Conservation (phyloP, 2,797 vertebrate species). For the Geotria australis region DNA sequence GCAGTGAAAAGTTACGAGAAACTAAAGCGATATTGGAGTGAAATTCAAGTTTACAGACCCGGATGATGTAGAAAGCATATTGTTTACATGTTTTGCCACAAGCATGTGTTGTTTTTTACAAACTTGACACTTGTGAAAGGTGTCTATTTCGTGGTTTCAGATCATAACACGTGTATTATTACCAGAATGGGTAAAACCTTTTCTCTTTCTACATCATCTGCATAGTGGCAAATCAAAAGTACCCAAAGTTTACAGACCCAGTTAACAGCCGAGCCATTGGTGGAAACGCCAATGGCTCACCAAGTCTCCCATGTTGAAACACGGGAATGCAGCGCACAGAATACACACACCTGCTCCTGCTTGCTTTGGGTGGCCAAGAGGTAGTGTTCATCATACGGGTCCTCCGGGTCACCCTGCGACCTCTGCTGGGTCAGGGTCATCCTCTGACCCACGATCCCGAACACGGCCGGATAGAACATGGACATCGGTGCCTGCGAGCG, state of each 20-base stretch:
- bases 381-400: constrained; percentile 85
- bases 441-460: constrained; percentile 87
- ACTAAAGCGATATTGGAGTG: too few relatives aligned
- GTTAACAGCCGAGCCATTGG: background rate
- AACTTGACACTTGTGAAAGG: too few relatives aligned
- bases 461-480: constrained; percentile 73
- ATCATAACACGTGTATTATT: too few relatives aligned
- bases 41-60: constrained; percentile 1
- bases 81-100: too few relatives aligned
- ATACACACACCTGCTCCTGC: constrained; percentile 50
- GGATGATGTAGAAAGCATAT: too few relatives aligned
- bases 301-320: background rate
- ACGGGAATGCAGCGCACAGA: background rate
- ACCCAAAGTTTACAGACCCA: constrained; percentile 1
- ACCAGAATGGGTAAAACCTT: too few relatives aligned
- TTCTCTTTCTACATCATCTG: too few relatives aligned
- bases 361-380: constrained; percentile 82
- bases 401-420: constrained; percentile 61
- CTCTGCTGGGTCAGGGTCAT: constrained; percentile 67
- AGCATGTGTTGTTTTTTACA: too few relatives aligned
- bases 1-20: background rate
- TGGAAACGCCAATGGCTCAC: too few relatives aligned
- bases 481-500: constrained; percentile 58
- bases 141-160: too few relatives aligned
- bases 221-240: too few relatives aligned